Conservation (phyloP, 2,113 vertebrate species). For the Atherinomorus stipes region DNA sequence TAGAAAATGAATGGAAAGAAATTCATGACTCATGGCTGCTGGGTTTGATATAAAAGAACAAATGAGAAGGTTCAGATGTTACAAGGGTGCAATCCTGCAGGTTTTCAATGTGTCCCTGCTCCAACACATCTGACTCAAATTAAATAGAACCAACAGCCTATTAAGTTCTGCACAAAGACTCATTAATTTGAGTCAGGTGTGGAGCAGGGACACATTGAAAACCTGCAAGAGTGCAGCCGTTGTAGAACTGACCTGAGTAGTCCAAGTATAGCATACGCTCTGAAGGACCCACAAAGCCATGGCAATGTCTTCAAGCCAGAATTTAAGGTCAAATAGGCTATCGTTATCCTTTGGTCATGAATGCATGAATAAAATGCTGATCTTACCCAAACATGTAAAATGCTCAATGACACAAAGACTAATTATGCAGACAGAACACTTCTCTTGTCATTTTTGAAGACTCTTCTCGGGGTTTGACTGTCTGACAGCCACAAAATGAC, state of each 20-base stretch:
- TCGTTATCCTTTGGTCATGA: constrained; percentile 23
- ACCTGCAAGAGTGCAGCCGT: no score
- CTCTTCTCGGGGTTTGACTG: constrained; percentile 10
- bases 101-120: no score
- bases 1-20: not conserved
- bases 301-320: constrained; percentile 23
- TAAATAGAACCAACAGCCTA: no score
- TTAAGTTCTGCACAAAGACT: no score
- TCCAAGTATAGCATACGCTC: no score
- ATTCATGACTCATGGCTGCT: not conserved
- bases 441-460: constrained; percentile 9
- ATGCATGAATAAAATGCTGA: constrained; percentile 26
- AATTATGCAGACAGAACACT: constrained; percentile 27
- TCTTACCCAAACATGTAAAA: constrained; percentile 24
- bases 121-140: no score
- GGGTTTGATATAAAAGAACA: not conserved
- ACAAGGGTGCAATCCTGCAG: no score
- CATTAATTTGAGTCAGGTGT: no score
- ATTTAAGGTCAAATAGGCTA: constrained; percentile 11
- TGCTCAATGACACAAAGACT: constrained; percentile 32
- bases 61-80: constrained; percentile 13
- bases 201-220: no score
- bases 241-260: no score
- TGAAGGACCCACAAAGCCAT: constrained; percentile 16
- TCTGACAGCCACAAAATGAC: constrained; percentile 30